Evolutionary conservation across 2,113 vertebrate species (phyloP), one percentile per base, ranked within the genome.

Genomic region (Malaclemys terrapin): DNA sequence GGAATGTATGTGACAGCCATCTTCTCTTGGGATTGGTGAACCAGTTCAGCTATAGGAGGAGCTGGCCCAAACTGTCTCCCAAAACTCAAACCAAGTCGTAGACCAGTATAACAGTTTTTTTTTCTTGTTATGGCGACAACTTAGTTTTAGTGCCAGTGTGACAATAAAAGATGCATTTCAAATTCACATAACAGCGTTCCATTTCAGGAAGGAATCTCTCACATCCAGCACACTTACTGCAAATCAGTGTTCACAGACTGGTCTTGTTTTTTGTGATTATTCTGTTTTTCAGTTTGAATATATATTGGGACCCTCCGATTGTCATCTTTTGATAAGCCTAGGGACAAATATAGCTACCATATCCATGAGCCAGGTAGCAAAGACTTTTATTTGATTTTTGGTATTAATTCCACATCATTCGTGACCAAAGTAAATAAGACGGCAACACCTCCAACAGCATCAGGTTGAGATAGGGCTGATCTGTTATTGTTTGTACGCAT

Each of bases 1-100:
- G n/a, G 10, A 79, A 1, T 85, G 31, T 83, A 47, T 90, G 20
- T 19, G 45, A 81, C 49, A 52, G 65, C 62, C 27, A 52, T 80
- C 88, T 91, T 88, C 53, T 8, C 52, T 20, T 42, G 47, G 86
- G 19, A 78, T n/a, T 24, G 4, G 49, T 87, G 49, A 94, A 82
- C 14, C 2, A 22, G 4, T 82, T 89, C 69, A 78, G n/a, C 80
- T 83, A 53, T n/a, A 42, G 54, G 50, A 90, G 53, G 42, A 84
- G 14, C 42, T 76, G 29, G 53, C 38, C 42, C 38, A 50, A 83
- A 69, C 3, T 10, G 25, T 84, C 83, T 80, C 69, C 54, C 14
- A 35, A 53, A 92, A 50, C 12, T 87, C 8, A 35, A 80, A 1
- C 81, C 29, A 69, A 89, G 85, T 8, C 0, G 0, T 81, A 81